Evolutionary conservation across 2,113 vertebrate genomes (phyloP), one percentile per base, ranked within the genome.

Genomic region (Poeciliopsis occidentalis): DNA sequence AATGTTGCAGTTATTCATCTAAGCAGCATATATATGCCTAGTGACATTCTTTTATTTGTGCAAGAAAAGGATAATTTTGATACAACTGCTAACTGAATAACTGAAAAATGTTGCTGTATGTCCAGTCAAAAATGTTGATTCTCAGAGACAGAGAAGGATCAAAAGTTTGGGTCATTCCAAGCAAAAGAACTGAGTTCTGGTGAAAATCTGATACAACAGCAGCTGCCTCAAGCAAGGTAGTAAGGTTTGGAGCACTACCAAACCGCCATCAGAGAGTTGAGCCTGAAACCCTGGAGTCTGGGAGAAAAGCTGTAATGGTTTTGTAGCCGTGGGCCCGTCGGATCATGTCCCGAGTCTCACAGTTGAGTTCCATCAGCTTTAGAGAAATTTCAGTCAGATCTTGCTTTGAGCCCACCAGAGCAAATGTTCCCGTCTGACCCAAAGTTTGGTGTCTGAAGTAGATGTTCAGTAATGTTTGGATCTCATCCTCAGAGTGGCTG

Each of bases 391-490:
- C 96, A 0, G 96, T 96, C 78, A 99, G 93, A 93, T 97, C 98
- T 91, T 97, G 97, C 88, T 96, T 96, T 60, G 96, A 98, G 80
- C 97, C 97, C 86, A 99, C 97, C 84, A 99, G 88, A 13, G 97
- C 97, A 17, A 97, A 98, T 4, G 96, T 97, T 85, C 98, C 97
- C 0, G 96, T 98, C 91, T 97, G 97, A 75, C 97, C 98, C 84
- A 99, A 87, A 10, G 97, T 97, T 89, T 98, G 97, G 91, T 99
- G 97, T 76, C 97, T 96, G 93, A 99, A 99, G 85, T 96, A 99
- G 89, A 98, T 98, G 88, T 97, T 98, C 88, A 99, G 94, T 64
- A 99, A 94, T 29, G 97, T 99, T 92, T 98, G 97, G 85, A 97
- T 94, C 91, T 98, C 97, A 31, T 97, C 96, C 0, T 99, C 98